phyloP scores from a whole-genome alignment of 2,888 invertebrate species.

The Asteroscopus sphinx region DNA sequence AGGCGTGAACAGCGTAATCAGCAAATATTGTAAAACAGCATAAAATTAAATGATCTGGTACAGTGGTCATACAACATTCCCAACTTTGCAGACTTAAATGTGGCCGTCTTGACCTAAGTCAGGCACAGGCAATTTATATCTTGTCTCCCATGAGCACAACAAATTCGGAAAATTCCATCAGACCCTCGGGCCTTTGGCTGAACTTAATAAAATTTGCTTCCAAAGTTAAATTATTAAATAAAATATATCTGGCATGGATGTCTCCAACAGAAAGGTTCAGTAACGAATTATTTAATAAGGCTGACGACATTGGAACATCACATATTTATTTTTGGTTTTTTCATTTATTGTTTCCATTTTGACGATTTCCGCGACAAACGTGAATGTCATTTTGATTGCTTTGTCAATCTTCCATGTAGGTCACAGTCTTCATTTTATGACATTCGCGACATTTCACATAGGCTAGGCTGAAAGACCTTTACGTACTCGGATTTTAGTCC shows the following conservation, averaged over 20 bases:
- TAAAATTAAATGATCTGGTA: no score
- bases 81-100: slow-evolving; percentile 24
- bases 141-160: slow-evolving; percentile 35
- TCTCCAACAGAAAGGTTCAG: slow-evolving; percentile 6
- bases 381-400: slow-evolving; percentile 35
- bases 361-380: slow-evolving; percentile 14
- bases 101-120: slow-evolving; percentile 16
- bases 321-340: slow-evolving; percentile 11
- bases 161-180: slow-evolving; percentile 34
- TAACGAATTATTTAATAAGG: slow-evolving; percentile 10
- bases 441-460: slow-evolving; percentile 17
- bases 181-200: slow-evolving; percentile 6
- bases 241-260: slow-evolving; percentile 19
- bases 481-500: slow-evolving; percentile 24
- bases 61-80: slow-evolving; percentile 12
- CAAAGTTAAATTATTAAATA: slow-evolving; percentile 37
- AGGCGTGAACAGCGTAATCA: no score
- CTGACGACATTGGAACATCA: slow-evolving; percentile 4
- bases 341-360: slow-evolving; percentile 27
- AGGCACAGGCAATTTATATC: slow-evolving; percentile 33
- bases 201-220: slow-evolving; percentile 32
- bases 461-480: slow-evolving; percentile 4
- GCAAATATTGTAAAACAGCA: no score
- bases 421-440: slow-evolving; percentile 26
- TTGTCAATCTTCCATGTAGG: slow-evolving; percentile 36